These are phyloP conservation scores for Paracanthobrama guichenoti DNA, from an alignment of 2,113 vertebrate species.

Conservation along the genomic window DNA sequence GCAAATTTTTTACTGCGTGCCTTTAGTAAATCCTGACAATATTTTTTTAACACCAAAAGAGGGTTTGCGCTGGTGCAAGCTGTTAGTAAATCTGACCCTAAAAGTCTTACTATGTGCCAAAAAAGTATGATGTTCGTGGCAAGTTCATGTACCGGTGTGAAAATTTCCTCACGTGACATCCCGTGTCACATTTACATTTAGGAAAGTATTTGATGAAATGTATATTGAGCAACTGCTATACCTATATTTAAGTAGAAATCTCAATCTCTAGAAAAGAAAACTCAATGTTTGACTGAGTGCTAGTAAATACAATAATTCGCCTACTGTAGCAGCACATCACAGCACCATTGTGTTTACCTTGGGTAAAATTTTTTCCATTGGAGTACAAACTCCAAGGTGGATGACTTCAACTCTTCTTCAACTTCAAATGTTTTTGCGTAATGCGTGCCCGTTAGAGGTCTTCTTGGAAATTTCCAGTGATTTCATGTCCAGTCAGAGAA, in stretches of 20 bases:
- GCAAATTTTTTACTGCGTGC: too few species aligned
- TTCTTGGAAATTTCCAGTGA: background rate
- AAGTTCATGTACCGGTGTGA: too few species aligned
- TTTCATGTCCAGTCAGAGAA: background rate
- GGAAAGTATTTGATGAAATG: background rate
- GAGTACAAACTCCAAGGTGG: constrained; percentile 16
- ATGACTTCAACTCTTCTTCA: constrained; percentile 12
- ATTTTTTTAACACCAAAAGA: too few species aligned
- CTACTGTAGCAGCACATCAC: constrained; percentile 46
- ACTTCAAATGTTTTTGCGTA: background rate
- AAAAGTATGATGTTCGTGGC: background rate
- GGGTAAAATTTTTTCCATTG: constrained; percentile 54
- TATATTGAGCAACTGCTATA: background rate
- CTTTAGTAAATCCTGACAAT: too few species aligned
- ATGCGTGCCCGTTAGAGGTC: background rate
- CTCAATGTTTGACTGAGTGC: background rate
- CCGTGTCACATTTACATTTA: background rate
- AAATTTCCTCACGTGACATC: too few species aligned
- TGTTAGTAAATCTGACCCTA: too few species aligned
- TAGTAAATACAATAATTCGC: constrained; percentile 65
- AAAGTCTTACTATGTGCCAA: background rate
- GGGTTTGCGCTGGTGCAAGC: too few species aligned
- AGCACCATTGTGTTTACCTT: constrained; percentile 62
- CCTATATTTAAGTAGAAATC: background rate
- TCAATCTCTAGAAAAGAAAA: background rate